A percentile compares a stretch with the other conserved stretches of the same genome.
Evolutionary conservation across 2,888 invertebrate species (phyloP).

Genomic region (Pantelozetes paolii): DNA sequence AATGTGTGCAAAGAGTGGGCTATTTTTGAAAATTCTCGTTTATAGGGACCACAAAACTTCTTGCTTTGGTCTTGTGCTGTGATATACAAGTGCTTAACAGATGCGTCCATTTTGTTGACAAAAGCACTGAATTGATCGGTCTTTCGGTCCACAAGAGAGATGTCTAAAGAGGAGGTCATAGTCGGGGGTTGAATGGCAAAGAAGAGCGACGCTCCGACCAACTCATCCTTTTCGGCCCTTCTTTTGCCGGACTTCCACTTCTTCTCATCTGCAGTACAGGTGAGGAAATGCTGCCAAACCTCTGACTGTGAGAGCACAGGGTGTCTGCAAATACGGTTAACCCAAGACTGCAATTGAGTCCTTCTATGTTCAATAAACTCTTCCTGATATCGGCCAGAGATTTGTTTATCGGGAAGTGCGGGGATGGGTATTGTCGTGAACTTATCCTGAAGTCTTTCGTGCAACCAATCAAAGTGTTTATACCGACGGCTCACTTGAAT

Average conservation of each 20-base stretch:
- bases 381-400: conserved; percentile 93
- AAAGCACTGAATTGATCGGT: conserved; percentile 55
- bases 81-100: conserved; percentile 74
- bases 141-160: conserved; percentile 52
- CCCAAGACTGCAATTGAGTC: conserved; percentile 89
- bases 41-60: conserved; percentile 76
- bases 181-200: conserved; percentile 75
- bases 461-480: conserved; percentile 99
- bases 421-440: conserved; percentile 92
- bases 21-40: conserved; percentile 83
- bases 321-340: conserved; percentile 93
- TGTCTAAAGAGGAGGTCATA: conserved; percentile 63
- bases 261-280: conserved; percentile 83
- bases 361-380: conserved; percentile 92
- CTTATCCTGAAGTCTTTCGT: conserved; percentile 86
- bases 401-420: conserved; percentile 95
- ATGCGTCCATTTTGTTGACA: conserved; percentile 77
- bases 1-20: conserved; percentile 79
- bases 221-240: conserved; percentile 87
- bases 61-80: conserved; percentile 80
- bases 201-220: conserved; percentile 84
- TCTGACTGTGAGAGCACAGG: conserved; percentile 85
- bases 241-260: conserved; percentile 94
- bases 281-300: conserved; percentile 95
- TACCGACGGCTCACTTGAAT: conserved; percentile 82